Percentiles rank a stretch among this genome's conserved stretches.
Evolutionary conservation across 2,797 vertebrate genomes (phyloP).

Genomic region (Pelodytes ibericus): DNA sequence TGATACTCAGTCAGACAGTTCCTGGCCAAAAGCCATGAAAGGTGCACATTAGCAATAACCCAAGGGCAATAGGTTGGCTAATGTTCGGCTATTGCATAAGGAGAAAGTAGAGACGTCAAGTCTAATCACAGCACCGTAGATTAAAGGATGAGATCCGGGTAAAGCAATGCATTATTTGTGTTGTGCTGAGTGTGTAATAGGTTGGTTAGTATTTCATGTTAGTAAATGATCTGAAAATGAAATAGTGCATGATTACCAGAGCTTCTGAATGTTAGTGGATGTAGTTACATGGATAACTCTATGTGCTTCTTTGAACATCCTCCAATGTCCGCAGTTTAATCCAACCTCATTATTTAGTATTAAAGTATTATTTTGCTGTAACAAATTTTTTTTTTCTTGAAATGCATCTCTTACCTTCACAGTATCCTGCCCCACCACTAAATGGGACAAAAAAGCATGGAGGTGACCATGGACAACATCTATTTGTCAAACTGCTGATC

Average conservation of each 20-base stretch:
- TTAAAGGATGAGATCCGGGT: neutral
- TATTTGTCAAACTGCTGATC: too few relatives aligned
- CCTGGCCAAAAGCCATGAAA: too few relatives aligned
- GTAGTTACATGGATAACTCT: neutral
- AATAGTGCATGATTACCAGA: neutral
- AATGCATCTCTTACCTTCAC: neutral
- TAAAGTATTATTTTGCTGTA: too few relatives aligned
- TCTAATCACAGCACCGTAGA: too few relatives aligned
- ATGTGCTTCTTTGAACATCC: neutral
- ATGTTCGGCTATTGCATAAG: too few relatives aligned
- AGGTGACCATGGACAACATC: too few relatives aligned
- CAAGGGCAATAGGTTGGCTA: too few relatives aligned
- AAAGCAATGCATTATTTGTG: neutral
- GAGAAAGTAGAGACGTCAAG: too few relatives aligned
- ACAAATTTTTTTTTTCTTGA: neutral
- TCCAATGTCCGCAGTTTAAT: neutral
- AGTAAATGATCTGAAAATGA: conserved; percentile 32
- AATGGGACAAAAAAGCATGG: neutral
- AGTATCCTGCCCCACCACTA: neutral
- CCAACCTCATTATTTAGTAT: too few relatives aligned
- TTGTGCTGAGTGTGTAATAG: neutral
- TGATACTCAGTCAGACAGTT: too few relatives aligned
- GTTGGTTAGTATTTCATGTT: conserved; percentile 26
- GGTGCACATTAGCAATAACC: too few relatives aligned
- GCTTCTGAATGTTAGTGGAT: neutral